Evolutionary conservation across 2,113 vertebrate genomes (phyloP).

Genomic region (Crocuta crocuta): DNA sequence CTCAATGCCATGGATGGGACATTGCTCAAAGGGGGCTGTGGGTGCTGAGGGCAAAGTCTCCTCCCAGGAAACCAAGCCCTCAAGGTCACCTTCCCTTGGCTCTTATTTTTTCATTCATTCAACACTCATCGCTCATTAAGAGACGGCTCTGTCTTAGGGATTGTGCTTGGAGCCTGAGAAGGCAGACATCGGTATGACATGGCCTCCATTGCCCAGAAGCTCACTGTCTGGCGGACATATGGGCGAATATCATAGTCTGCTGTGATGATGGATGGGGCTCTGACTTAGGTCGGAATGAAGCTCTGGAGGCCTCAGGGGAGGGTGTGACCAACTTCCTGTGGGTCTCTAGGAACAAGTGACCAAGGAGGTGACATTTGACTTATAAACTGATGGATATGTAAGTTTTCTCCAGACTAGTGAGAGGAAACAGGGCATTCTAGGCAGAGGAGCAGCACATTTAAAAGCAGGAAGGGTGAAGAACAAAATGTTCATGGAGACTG

Average conservation of each 20-base stretch:
- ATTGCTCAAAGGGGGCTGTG: constrained; percentile 54
- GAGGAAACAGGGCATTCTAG: not conserved
- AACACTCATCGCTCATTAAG: not conserved
- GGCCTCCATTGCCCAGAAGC: not conserved
- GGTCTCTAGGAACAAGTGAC: not conserved
- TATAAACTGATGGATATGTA: not conserved
- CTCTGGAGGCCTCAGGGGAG: not conserved
- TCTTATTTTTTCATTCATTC: not conserved
- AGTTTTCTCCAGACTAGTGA: not conserved
- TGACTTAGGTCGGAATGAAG: not conserved
- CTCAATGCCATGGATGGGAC: constrained; percentile 23
- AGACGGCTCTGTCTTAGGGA: not conserved
- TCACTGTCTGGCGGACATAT: not conserved
- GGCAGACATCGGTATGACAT: not conserved
- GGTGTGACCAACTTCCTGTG: not conserved
- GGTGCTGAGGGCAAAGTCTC: constrained; percentile 5
- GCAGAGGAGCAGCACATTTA: not conserved
- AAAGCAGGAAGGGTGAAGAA: not conserved
- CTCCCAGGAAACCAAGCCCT: constrained; percentile 38
- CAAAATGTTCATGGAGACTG: not conserved
- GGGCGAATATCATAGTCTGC: not conserved
- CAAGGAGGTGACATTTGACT: not conserved
- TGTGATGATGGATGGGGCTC: not conserved
- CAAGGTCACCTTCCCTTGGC: constrained; percentile 2
- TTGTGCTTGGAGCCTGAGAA: not conserved